These are phyloP conservation scores for Lasioglossum morio DNA, from an alignment of 2,888 invertebrate genomes.

Conservation along the genomic window DNA sequence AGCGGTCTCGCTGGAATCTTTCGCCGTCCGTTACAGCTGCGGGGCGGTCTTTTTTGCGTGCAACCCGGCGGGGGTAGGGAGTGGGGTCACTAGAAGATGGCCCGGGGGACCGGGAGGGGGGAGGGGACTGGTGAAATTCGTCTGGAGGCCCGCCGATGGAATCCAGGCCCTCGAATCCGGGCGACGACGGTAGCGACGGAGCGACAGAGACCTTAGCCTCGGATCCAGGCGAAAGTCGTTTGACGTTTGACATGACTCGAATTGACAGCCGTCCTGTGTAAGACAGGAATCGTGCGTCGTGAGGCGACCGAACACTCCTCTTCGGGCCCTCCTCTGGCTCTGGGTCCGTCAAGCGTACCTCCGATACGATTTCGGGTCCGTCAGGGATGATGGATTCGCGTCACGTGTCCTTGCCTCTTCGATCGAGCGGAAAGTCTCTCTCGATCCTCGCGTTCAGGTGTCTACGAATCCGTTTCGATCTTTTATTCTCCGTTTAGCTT, in stretches of 20 bases:
- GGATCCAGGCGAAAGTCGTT: conserved; percentile 66
- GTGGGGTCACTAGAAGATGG: not conserved
- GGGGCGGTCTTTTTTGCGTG: conserved; percentile 43
- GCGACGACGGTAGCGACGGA: conserved; percentile 34
- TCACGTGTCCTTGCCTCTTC: conserved; percentile 42
- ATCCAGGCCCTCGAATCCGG: conserved; percentile 33
- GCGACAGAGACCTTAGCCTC: conserved; percentile 38
- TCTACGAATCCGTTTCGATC: not conserved
- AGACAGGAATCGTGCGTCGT: conserved; percentile 70
- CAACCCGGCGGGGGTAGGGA: not conserved
- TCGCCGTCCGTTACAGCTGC: conserved; percentile 41
- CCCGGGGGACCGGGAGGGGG: not conserved
- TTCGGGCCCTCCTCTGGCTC: conserved; percentile 15
- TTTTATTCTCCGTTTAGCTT: not conserved
- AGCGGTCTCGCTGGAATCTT: conserved; percentile 12
- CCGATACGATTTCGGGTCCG: conserved; percentile 50
- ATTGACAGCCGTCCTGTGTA: conserved; percentile 76
- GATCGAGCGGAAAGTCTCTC: not conserved
- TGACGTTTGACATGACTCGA: conserved; percentile 74
- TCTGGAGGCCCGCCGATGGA: conserved; percentile 47
- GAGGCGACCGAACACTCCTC: conserved; percentile 53
- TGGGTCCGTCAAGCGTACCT: conserved; percentile 26
- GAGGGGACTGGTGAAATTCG: conserved; percentile 50
- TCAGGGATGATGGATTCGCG: conserved; percentile 62
- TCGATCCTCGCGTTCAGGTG: not conserved